phyloP scores from a whole-genome alignment of 2,113 vertebrate genomes.

The Oxyura jamaicensis region DNA sequence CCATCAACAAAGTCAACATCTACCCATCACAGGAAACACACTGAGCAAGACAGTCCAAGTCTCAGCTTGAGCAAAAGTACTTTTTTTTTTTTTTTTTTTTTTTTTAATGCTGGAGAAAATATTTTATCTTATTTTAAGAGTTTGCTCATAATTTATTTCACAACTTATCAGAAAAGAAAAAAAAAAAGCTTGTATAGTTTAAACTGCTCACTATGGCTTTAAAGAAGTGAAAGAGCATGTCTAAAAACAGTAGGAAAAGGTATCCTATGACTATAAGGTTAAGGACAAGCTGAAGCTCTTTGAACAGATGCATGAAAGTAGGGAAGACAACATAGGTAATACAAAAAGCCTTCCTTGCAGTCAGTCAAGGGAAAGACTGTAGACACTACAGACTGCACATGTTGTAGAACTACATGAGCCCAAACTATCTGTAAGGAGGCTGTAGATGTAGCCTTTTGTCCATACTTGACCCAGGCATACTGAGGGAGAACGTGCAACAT shows the following conservation, averaged over 20 bases:
- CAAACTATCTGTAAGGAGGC: not conserved
- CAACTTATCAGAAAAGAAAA: too few relatives aligned
- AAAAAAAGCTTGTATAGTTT: not conserved
- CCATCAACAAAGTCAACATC: not conserved
- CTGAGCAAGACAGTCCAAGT: not conserved
- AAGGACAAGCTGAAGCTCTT: not conserved
- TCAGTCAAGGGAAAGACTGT: not conserved
- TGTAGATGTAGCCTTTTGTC: not conserved
- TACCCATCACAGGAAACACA: not conserved
- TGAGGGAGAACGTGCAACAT: not conserved
- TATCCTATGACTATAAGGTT: not conserved
- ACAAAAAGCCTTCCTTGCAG: not conserved
- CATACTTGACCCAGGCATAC: rapidly evolving
- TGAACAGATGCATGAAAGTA: not conserved
- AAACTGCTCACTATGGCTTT: not conserved
- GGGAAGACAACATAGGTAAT: not conserved
- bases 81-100: not conserved
- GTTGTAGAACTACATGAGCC: rapidly evolving
- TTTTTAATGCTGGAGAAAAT: not conserved
- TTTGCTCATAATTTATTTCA: not conserved
- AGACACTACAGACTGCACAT: not conserved
- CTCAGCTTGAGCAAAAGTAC: not conserved
- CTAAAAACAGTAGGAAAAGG: not conserved
- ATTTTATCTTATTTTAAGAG: not conserved
- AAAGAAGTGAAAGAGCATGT: not conserved